A percentile compares a stretch with the other conserved stretches of the same genome.
Conservation (phyloP, 2,888 invertebrate genomes). For the Calameuta filiformis region DNA sequence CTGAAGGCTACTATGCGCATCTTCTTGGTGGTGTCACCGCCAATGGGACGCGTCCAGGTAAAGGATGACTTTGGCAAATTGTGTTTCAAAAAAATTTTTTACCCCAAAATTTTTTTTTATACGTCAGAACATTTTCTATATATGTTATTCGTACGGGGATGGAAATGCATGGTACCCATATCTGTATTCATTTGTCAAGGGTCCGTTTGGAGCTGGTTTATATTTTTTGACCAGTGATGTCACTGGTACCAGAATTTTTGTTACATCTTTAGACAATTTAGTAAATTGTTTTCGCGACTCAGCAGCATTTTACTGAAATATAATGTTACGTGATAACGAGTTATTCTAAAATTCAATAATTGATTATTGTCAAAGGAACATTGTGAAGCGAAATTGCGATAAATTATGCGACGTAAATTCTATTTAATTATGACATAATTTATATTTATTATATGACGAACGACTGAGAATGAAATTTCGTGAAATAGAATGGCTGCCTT, state of each 20-base stretch:
- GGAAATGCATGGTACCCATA: background rate
- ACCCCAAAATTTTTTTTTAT: too few relatives aligned
- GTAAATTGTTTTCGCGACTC: background rate
- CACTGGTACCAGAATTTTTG: background rate
- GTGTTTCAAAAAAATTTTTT: too few relatives aligned
- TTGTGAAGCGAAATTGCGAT: background rate
- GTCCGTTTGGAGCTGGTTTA: background rate
- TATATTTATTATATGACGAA: background rate
- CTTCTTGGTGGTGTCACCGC: slow-evolving; percentile 79
- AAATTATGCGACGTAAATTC: background rate
- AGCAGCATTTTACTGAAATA: background rate
- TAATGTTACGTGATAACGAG: background rate
- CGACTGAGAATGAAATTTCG: background rate
- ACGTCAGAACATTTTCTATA: background rate
- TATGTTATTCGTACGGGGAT: background rate
- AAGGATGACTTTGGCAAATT: slow-evolving; percentile 21
- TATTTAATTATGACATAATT: background rate
- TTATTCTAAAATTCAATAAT: background rate
- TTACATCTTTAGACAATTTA: background rate
- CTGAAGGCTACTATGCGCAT: slow-evolving; percentile 80
- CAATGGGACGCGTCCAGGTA: slow-evolving; percentile 72
- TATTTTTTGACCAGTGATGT: background rate
- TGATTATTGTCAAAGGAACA: background rate
- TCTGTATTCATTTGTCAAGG: background rate
- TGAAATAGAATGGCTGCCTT: background rate